Evolutionary conservation across 2,113 vertebrate genomes (phyloP), one percentile per base, ranked within the genome.

Genomic region (Promerops cafer): DNA sequence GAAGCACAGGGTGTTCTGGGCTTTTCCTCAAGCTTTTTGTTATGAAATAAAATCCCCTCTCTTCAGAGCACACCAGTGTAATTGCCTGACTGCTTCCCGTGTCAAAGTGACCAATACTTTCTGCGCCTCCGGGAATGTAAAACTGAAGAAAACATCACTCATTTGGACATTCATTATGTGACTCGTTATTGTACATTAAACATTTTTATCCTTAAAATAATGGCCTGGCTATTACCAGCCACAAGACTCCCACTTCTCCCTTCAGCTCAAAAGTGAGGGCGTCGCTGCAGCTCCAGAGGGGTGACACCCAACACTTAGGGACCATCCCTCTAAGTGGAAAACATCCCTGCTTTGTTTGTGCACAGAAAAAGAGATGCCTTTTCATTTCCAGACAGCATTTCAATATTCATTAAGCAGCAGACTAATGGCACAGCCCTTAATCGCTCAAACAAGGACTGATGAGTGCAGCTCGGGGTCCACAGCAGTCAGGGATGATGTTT

Each of bases 31-130:
- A 94, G 75, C 56, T 90, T 72, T 40, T 37, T 50, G 11, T 93
- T 85, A 65, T 82, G 75, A 83, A 93, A 63, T 79, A 74, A 96
- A 89, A 69, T 33, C 56, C 63, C 15, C 16, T 42, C 47, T 59
- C 66, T 71, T 75, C 5, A 8, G 66, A 96, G 89, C 87, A 85
- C 7, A 2, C 93, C 82, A 85, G 2, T 82, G 47, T 92, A 96
- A 96, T 90, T 94, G 81, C 63, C 83, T 96, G 74, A 31, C 89
- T 82, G 42, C 83, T 57, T 83, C 96, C 84, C 6, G 2, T 82
- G 91, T 94, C 86, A 79, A 63, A 96, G 88, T 95, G 97, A 90
- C 96, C 95, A 96, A 88, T 63, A 93, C 89, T 96, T 93, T 87
- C 92, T 90, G 42, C 7, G 35, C 83, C 96, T 96, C 87, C 13